Evolutionary conservation across 2,113 vertebrate species (phyloP).

Genomic region (Petromus typicus): DNA sequence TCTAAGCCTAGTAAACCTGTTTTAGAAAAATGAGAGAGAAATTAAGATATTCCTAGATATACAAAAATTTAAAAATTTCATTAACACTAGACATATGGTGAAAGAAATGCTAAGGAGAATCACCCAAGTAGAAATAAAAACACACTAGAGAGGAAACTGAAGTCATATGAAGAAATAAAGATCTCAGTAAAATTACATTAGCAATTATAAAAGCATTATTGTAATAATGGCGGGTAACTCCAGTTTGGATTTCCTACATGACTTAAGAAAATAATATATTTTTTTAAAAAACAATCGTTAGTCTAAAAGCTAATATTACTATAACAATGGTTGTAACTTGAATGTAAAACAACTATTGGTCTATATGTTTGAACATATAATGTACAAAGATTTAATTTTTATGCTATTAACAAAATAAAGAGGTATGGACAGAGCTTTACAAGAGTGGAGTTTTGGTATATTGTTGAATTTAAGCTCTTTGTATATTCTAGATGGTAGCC

Average conservation of each 20-base stretch:
- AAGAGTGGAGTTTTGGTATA: not conserved
- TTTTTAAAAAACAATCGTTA: not conserved
- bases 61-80: not conserved
- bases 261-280: not conserved
- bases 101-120: not conserved
- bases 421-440: not conserved
- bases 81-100: not conserved
- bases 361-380: not conserved
- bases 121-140: not conserved
- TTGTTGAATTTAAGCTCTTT: too few relatives aligned
- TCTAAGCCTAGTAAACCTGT: not conserved
- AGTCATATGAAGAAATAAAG: not conserved
- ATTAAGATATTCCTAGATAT: not conserved
- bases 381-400: not conserved
- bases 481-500: too few relatives aligned
- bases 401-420: not conserved
- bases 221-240: not conserved
- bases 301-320: not conserved
- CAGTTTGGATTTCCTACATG: not conserved
- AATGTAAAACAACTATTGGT: not conserved
- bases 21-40: not conserved
- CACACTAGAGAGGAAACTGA: not conserved
- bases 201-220: not conserved
- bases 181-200: not conserved
- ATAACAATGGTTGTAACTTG: not conserved